Base-by-base conservation (phyloP, 2,113 vertebrate genomes). In the Mastomys natalensis region DNA sequence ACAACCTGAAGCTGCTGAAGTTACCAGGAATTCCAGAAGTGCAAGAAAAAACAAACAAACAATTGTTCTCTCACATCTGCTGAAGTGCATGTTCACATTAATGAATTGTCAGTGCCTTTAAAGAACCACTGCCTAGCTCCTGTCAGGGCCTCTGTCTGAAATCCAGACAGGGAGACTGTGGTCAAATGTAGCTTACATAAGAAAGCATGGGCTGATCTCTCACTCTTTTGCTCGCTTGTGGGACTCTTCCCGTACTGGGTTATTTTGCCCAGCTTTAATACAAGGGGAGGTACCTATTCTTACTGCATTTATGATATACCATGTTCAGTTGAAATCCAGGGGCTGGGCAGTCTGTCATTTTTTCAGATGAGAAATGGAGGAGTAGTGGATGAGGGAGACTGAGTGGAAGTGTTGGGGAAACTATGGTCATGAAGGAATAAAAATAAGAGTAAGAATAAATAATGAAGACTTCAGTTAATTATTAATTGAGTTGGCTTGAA, bases 271-370 rank as follows among this genome's bases (percentile, higher is more conserved):
- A 7, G 31, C 66, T 37, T 70, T 37, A 37, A 70, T 70, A 68
- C 5, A 11, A 37, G 34, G 34, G 34, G 5, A 37, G 66, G 34
- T 70, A 6, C 5, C 15, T 37, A 37, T 37, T 37, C 15, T 70
- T 70, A 37, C 13, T 70, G 34, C 6, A 70, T 34, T 5, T 37
- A n/a, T 37, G 5, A 70, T 37, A 37, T 37, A 34, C 34, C 3
- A 70, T 16, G 15, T 37, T 70, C 37, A 13, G 66, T 70, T 37
- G 34, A 37, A 1, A 70, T 16, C 13, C 26, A 31, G 8, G 24
- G 64, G 10, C 1, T 17, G 0, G 10, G 26, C 3, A 7, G 64
- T 5, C 3, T 31, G 26, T 11, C 5, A 66, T 66, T 31, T 31
- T 31, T 66, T 66, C 29, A 31, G 11, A 66, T 29, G 29, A 31